Percentiles rank a stretch among this genome's conserved stretches.
Conservation (phyloP, 2,888 invertebrate species). For the Scaeva pyrastri region DNA sequence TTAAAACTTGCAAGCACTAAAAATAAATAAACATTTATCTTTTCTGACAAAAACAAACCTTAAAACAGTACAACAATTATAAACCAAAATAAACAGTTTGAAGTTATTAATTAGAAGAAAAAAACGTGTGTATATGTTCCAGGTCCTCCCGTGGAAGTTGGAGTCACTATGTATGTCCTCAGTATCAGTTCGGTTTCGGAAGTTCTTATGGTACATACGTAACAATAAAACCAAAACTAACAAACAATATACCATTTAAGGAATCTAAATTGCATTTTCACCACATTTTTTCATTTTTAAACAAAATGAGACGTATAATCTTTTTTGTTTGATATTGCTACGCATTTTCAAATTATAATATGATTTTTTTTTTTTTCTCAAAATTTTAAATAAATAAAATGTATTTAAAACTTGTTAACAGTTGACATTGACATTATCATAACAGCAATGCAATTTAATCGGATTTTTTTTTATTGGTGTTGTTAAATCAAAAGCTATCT, state of each 20-base stretch:
- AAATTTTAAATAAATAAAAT: constrained; percentile 69
- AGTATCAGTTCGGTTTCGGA: constrained; percentile 99
- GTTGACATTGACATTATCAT: constrained; percentile 65
- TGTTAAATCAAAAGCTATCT: constrained; percentile 75
- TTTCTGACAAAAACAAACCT: constrained; percentile 61
- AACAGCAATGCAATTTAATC: constrained; percentile 74
- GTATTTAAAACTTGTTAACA: constrained; percentile 70
- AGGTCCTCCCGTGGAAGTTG: constrained; percentile 99
- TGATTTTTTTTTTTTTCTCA: constrained; percentile 53
- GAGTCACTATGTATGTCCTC: constrained; percentile 99
- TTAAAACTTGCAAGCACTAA: constrained; percentile 48
- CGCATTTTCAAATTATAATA: constrained; percentile 67
- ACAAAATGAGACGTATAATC: constrained; percentile 60
- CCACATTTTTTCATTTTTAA: constrained; percentile 65
- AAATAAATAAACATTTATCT: constrained; percentile 31
- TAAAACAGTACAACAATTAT: constrained; percentile 76
- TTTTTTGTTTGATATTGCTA: constrained; percentile 74
- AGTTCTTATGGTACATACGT: constrained; percentile 96
- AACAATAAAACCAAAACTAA: constrained; percentile 71
- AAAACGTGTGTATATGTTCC: constrained; percentile 86
- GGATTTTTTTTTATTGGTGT: constrained; percentile 75
- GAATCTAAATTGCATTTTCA: constrained; percentile 75
- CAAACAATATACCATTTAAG: constrained; percentile 68
- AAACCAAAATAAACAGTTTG: constrained; percentile 52
- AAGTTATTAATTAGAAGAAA: constrained; percentile 77